Evolutionary conservation across 2,888 invertebrate species (phyloP).

Genomic region (Mythimna lalbum): DNA sequence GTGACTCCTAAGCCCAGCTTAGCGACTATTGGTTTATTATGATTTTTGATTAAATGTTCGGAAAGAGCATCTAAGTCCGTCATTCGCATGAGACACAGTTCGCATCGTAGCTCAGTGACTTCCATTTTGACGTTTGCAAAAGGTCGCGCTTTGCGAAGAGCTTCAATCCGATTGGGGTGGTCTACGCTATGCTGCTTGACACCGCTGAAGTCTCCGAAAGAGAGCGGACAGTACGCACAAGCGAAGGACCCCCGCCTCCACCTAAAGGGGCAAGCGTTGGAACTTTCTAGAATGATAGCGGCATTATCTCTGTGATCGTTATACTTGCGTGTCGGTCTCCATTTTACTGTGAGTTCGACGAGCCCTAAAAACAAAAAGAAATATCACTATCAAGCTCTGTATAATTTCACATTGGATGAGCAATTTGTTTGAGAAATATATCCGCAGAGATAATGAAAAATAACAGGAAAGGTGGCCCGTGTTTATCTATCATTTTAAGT

Average conservation of each 20-base stretch:
- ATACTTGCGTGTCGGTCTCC: conserved; percentile 83
- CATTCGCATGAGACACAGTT: conserved; percentile 73
- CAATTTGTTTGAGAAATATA: background rate
- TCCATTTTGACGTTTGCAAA: conserved; percentile 80
- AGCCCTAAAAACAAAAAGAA: conserved; percentile 86
- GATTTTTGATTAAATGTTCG: conserved; percentile 76
- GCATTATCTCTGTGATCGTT: conserved; percentile 86
- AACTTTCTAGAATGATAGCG: conserved; percentile 81
- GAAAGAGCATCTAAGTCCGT: conserved; percentile 73
- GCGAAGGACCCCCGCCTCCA: conserved; percentile 82
- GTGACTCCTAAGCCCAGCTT: conserved; percentile 78
- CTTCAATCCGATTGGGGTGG: conserved; percentile 77
- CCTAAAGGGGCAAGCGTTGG: conserved; percentile 84
- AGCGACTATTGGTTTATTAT: conserved; percentile 75
- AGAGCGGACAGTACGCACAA: conserved; percentile 80
- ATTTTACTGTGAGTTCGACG: conserved; percentile 75
- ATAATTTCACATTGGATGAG: conserved; percentile 10
- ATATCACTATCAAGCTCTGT: conserved; percentile 69
- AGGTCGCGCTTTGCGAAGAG: conserved; percentile 71
- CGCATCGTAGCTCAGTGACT: conserved; percentile 78
- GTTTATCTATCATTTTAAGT: background rate
- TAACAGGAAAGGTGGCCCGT: background rate
- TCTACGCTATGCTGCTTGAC: conserved; percentile 75
- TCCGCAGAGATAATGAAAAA: background rate
- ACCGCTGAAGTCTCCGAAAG: conserved; percentile 78